These are phyloP conservation scores for Etheostoma perlongum DNA, from an alignment of 2,797 vertebrate genomes.

Conservation along the genomic window DNA sequence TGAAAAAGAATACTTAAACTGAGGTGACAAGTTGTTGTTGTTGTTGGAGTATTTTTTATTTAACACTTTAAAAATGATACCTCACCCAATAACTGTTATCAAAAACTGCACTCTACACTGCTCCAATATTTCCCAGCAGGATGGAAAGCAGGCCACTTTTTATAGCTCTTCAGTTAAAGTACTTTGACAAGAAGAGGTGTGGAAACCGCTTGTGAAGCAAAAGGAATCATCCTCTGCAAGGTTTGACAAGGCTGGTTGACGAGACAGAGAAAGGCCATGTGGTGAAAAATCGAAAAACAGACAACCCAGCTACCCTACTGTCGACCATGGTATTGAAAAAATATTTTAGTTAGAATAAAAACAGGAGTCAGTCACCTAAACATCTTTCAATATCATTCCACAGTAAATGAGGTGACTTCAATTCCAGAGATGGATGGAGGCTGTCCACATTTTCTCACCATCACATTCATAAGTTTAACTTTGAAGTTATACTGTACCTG, in stretches of 20 bases:
- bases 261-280: neutral
- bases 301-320: neutral
- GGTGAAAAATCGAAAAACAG: neutral
- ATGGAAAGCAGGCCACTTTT: neutral
- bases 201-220: neutral
- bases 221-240: slow-evolving; percentile 1
- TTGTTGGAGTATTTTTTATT: neutral
- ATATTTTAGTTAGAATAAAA: neutral
- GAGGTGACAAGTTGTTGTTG: neutral
- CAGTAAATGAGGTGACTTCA: neutral
- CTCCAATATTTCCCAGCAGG: neutral
- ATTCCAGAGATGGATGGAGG: neutral
- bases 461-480: neutral
- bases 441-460: neutral
- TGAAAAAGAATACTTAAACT: neutral
- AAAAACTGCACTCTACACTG: neutral
- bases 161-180: neutral
- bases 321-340: neutral
- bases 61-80: neutral
- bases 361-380: neutral
- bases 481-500: neutral
- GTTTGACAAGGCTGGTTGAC: neutral
- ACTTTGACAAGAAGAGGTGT: neutral
- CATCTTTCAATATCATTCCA: neutral
- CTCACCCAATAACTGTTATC: neutral